phyloP scores from a whole-genome alignment of 2,888 invertebrate species.

The Anarsia innoxiella region DNA sequence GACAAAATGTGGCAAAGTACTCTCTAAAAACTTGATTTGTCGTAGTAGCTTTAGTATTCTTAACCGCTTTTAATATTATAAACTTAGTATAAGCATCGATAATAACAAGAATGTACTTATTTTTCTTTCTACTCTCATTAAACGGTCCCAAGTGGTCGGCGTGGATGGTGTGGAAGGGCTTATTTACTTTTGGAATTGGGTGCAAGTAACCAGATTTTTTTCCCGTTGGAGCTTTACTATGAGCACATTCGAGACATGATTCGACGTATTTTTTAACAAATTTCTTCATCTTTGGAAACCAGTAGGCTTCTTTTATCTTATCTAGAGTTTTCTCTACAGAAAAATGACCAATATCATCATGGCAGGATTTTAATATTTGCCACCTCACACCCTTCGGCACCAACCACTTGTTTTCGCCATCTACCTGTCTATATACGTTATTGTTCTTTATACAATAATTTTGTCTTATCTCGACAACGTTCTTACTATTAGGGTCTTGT shows the following conservation, averaged over 20 bases:
- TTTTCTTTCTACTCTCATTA: conserved; percentile 14
- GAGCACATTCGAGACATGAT: conserved; percentile 1
- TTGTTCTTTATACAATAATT: conserved; percentile 2
- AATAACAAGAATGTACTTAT: conserved; percentile 15
- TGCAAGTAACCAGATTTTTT: conserved; percentile 15
- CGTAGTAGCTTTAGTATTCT: conserved; percentile 15
- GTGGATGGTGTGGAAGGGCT: conserved; percentile 20
- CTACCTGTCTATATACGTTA: not conserved
- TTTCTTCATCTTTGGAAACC: conserved; percentile 10
- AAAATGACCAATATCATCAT: conserved; percentile 13
- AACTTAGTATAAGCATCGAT: conserved; percentile 18
- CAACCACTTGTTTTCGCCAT: not conserved
- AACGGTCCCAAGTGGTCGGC: conserved; percentile 20
- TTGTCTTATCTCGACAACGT: not conserved
- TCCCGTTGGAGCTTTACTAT: not conserved
- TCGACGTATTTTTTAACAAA: conserved; percentile 7
- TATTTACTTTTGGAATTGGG: conserved; percentile 17
- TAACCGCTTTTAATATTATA: conserved; percentile 15
- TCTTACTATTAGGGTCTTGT: not conserved
- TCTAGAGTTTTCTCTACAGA: not conserved
- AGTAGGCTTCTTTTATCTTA: not conserved
- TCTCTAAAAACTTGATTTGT: conserved; percentile 16
- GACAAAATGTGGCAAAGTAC: conserved; percentile 15
- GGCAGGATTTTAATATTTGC: conserved; percentile 5
- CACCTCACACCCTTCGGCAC: too few species aligned